A percentile compares a stretch with the other conserved stretches of the same genome.
Evolutionary conservation across 2,888 invertebrate species (phyloP).

Genomic region (Sepiola atlantica): DNA sequence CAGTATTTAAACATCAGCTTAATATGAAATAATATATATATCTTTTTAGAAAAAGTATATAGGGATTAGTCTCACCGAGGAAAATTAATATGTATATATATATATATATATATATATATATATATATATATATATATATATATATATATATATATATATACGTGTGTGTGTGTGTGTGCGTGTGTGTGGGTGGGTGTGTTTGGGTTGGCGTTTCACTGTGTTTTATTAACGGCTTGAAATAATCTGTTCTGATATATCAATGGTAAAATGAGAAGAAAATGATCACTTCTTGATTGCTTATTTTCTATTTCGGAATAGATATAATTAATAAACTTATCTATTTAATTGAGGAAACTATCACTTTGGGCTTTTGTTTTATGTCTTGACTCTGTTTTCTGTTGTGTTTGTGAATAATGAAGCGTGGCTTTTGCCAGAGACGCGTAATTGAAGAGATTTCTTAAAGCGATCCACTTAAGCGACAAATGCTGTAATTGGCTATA

Average conservation of each 20-base stretch:
- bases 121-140: not conserved
- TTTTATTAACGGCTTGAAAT: not conserved
- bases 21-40: no score
- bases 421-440: not conserved
- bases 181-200: not conserved
- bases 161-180: not conserved
- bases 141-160: not conserved
- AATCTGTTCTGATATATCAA: not conserved
- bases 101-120: not conserved
- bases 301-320: not conserved
- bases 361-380: not conserved
- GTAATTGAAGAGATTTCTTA: not conserved
- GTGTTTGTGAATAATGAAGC: not conserved
- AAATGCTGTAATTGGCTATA: not conserved
- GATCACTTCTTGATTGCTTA: not conserved
- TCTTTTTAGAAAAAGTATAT: no score
- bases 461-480: not conserved
- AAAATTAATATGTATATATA: no score
- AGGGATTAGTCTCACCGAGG: no score
- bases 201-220: no score
- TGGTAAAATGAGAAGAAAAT: not conserved
- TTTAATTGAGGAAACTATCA: not conserved
- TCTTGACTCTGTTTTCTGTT: not conserved
- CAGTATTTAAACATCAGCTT: no score
- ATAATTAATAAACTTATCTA: not conserved